These are phyloP conservation scores for Rhombomys opimus DNA, from an alignment of 2,113 vertebrate species.

Conservation along the genomic window DNA sequence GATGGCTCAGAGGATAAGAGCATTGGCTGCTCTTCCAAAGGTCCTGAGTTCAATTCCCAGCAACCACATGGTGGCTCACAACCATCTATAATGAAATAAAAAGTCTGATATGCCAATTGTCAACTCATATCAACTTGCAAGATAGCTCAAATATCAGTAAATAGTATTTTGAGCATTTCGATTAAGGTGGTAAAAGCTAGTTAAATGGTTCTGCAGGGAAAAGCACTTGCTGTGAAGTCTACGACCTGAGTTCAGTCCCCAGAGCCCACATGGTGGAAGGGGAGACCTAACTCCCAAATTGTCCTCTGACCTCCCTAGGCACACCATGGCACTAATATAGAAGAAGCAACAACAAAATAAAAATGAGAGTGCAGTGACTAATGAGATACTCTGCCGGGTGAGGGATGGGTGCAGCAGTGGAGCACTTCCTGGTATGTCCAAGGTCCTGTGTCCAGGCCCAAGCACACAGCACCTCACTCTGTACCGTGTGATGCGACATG, in stretches of 20 bases:
- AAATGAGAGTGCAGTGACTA: neutral
- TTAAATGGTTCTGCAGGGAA: neutral
- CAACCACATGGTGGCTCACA: too few relatives aligned
- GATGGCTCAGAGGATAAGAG: too few relatives aligned
- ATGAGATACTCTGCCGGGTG: neutral
- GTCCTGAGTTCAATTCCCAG: too few relatives aligned
- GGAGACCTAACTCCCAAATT: neutral
- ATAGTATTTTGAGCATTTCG: neutral
- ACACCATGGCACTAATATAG: neutral
- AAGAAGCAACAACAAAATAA: neutral
- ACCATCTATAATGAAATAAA: neutral
- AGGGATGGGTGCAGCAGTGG: neutral
- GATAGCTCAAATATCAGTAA: constrained; percentile 19
- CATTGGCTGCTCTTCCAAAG: too few relatives aligned
- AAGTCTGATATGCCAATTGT: constrained; percentile 23
- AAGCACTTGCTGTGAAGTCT: neutral
- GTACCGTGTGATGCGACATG: neutral
- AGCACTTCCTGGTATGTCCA: neutral
- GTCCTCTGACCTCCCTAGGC: neutral
- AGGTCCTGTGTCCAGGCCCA: neutral
- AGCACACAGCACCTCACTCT: neutral
- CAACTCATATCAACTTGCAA: constrained; percentile 6
- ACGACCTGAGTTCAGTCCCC: neutral
- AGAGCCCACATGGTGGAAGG: neutral
- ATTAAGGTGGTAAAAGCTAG: neutral